phyloP scores from a whole-genome alignment of 2,888 invertebrate species.

The Caenorhabditis imperialis region DNA sequence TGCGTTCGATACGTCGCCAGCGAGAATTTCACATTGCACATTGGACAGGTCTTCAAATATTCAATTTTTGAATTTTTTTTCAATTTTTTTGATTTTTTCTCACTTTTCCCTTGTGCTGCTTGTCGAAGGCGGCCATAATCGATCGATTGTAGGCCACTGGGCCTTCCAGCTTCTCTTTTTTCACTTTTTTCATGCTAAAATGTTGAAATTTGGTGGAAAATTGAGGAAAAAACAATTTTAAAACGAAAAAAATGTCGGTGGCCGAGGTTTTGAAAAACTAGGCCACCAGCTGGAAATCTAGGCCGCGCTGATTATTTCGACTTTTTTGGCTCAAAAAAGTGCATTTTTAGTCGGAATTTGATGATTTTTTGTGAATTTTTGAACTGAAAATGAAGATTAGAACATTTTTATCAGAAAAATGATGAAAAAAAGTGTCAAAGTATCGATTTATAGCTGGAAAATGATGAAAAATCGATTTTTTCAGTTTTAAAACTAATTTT shows the following conservation, averaged over 20 bases:
- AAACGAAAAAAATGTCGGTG: conserved; percentile 11
- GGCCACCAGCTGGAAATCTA: background rate
- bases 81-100: background rate
- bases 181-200: conserved; percentile 41
- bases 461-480: too few relatives aligned
- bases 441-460: too few relatives aligned
- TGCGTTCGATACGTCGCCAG: conserved; percentile 41
- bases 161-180: conserved; percentile 8
- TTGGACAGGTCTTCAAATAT: conserved; percentile 32
- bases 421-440: too few relatives aligned
- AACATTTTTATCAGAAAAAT: too few relatives aligned
- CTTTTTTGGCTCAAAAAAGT: too few relatives aligned
- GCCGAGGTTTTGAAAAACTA: conserved; percentile 9
- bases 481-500: too few relatives aligned
- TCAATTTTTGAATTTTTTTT: background rate
- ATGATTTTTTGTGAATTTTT: too few relatives aligned
- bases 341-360: too few relatives aligned
- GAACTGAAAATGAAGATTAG: too few relatives aligned
- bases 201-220: too few relatives aligned
- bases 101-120: conserved; percentile 50
- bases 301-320: too few relatives aligned
- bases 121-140: conserved; percentile 48
- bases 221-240: background rate
- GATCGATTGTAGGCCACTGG: conserved; percentile 43
- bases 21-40: conserved; percentile 36